These are phyloP conservation scores for Rhagoletis pomonella DNA, from an alignment of 1,140 invertebrate species.

Conservation along the genomic window DNA sequence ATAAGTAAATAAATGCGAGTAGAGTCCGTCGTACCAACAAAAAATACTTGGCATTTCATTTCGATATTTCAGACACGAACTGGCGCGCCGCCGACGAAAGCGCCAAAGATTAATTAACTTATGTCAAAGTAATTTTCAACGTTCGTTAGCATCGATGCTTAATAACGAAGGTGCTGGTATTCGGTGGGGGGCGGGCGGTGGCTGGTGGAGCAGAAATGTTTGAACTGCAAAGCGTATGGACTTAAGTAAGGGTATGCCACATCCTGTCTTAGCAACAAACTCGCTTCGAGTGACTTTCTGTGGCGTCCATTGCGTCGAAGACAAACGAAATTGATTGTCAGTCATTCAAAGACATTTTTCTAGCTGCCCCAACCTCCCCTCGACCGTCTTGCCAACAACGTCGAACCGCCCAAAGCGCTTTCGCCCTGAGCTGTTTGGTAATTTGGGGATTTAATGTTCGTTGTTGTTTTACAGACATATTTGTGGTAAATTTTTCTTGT, in stretches of 20 bases:
- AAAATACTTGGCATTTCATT: slow-evolving; percentile 55
- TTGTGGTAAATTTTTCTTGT: slow-evolving; percentile 53
- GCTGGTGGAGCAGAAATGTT: not conserved
- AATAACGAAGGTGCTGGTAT: not conserved
- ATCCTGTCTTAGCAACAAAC: not conserved
- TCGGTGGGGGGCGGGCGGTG: not conserved
- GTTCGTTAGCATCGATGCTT: slow-evolving; percentile 65
- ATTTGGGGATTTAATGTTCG: not conserved
- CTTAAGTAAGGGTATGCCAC: not conserved
- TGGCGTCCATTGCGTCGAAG: slow-evolving; percentile 11
- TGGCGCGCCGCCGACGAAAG: slow-evolving; percentile 65
- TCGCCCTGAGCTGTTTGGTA: slow-evolving; percentile 27
- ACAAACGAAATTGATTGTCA: slow-evolving; percentile 73
- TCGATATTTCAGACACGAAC: slow-evolving; percentile 73
- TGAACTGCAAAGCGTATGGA: too few relatives aligned
- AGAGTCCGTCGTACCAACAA: not conserved
- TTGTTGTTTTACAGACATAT: slow-evolving; percentile 55
- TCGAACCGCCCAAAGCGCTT: slow-evolving; percentile 64
- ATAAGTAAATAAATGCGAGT: not conserved
- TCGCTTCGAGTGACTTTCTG: not conserved
- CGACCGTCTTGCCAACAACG: not conserved
- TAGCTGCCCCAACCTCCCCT: not conserved
- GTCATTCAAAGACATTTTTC: slow-evolving; percentile 74
- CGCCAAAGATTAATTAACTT: slow-evolving; percentile 74
- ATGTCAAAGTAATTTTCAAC: slow-evolving; percentile 74